Evolutionary conservation across 2,113 vertebrate genomes (phyloP), one percentile per base, ranked within the genome.

Genomic region (Aegotheles bennettii): DNA sequence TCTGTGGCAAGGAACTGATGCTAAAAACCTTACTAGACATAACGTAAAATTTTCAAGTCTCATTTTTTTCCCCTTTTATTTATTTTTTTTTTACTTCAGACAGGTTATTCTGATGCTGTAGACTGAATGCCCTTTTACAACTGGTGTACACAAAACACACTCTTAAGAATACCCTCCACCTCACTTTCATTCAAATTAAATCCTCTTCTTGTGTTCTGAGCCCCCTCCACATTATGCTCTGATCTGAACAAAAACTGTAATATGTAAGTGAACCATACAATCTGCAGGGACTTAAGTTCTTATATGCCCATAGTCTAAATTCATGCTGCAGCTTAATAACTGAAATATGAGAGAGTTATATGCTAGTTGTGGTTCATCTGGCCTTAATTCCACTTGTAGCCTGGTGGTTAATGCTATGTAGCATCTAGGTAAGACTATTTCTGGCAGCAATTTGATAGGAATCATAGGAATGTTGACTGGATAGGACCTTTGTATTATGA

Each of bases 371-470:
- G 25, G 6, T 36, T 92, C 91, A 89, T 86, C 68, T 84, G 76
- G 36, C 19, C 64, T 74, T 84, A 84, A 87, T 89, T 94, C 35
- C 7, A 53, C 73, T 35, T 29, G 5, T 25, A 56, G 26, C 4
- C 28, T 64, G 10, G 28, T 94, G 43, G 11, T 35, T 82, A 90
- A 76, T 69, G 21, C 11, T 51, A 26, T n/a, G 16, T 28, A 43
- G 2, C 42, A 73, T 68, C 29, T 56, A 76, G 20, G 36, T 73
- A 93, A 85, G 38, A 48, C 16, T 60, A 15, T 64, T 60, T 94
- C 92, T 95, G 95, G 74, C 47, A 95, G 19, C 23, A 95, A 90
- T 96, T 95, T 36, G 10, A 16, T 25, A 83, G 19, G 91, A 94
- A 92, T 94, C 13, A 31, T 23, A 80, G 63, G 70, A 96, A 96